A percentile compares a stretch with the other conserved stretches of the same genome.
These are phyloP conservation scores for Mungos mungo DNA, from an alignment of 2,113 vertebrate genomes.

Conservation along the genomic window DNA sequence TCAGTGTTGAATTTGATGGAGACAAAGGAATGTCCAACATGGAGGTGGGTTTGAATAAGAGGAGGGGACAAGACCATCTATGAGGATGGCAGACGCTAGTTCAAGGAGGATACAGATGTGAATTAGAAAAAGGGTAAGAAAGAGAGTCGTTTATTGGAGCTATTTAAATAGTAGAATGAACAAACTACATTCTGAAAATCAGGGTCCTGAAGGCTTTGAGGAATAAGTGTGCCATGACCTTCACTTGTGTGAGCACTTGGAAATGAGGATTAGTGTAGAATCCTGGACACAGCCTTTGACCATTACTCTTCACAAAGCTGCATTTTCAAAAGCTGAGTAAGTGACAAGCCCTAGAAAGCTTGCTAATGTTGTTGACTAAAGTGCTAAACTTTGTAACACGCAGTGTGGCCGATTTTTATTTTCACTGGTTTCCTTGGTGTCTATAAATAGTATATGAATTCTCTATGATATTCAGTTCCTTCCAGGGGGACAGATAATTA, in stretches of 20 bases:
- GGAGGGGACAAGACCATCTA: neutral
- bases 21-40: neutral
- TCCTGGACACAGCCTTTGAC: neutral
- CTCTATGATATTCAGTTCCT: neutral
- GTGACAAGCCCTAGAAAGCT: neutral
- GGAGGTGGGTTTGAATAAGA: neutral
- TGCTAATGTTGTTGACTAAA: neutral
- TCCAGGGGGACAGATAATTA: neutral
- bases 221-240: neutral
- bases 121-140: neutral
- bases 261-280: neutral
- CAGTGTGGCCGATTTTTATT: neutral
- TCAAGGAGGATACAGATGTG: neutral
- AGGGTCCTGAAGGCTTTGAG: neutral
- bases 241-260: neutral
- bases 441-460: neutral
- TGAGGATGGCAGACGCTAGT: neutral
- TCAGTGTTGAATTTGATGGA: neutral
- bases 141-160: neutral
- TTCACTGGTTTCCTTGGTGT: neutral
- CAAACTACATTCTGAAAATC: neutral
- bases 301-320: neutral
- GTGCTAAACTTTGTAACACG: neutral
- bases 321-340: neutral
- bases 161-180: neutral